Conservation (phyloP, 2,113 vertebrate genomes). For the Tautogolabrus adspersus region DNA sequence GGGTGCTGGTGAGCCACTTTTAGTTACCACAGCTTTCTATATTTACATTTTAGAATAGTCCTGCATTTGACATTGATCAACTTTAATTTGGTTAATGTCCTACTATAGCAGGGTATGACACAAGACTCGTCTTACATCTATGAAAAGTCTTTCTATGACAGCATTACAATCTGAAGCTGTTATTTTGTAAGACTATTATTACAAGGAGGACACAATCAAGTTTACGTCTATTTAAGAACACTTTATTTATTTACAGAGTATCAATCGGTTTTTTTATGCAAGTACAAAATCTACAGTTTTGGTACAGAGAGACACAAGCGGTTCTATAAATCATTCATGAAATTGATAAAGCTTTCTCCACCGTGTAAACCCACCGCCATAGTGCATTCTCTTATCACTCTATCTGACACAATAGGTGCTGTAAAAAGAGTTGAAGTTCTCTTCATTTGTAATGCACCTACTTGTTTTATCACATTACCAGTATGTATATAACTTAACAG, state of each 20-base stretch:
- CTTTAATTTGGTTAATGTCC: too few species aligned
- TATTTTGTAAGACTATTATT: too few species aligned
- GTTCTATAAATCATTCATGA: too few species aligned
- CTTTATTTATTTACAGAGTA: neutral
- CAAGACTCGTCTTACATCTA: too few species aligned
- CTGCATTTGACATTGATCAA: too few species aligned
- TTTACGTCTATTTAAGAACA: neutral
- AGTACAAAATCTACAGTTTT: too few species aligned
- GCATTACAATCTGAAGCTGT: too few species aligned
- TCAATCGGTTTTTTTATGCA: neutral
- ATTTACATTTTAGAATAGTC: too few species aligned
- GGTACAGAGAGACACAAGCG: too few species aligned
- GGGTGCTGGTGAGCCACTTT: neutral
- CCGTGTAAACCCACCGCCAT: neutral
- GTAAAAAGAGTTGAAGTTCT: neutral
- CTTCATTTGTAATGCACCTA: neutral
- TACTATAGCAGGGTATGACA: too few species aligned
- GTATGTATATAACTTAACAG: neutral
- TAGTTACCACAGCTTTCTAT: neutral
- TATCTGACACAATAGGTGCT: neutral
- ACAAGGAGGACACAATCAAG: too few species aligned
- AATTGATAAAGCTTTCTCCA: neutral
- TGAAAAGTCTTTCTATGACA: too few species aligned
- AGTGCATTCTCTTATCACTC: neutral
- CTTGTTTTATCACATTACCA: neutral